Percentiles rank a stretch among this genome's conserved stretches.
phyloP scores from a whole-genome alignment of 2,797 vertebrate species.

The Choloepus didactylus region DNA sequence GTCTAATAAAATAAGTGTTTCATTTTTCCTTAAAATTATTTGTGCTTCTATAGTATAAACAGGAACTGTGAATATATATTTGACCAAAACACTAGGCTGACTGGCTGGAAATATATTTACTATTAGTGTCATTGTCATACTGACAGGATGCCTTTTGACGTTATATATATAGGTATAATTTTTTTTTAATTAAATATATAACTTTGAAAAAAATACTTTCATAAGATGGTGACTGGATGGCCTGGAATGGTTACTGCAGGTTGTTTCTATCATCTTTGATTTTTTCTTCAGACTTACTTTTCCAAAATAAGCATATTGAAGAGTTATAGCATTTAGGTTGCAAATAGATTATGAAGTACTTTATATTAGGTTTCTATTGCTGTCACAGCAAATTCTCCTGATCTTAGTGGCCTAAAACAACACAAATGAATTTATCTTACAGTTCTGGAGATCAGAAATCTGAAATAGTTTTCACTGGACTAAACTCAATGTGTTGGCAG shows the following conservation, averaged over 20 bases:
- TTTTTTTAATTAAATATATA: neutral
- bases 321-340: neutral
- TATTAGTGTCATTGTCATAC: neutral
- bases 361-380: neutral
- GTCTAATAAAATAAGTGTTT: neutral
- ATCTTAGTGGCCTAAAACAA: neutral
- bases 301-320: neutral
- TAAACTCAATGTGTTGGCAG: too few relatives aligned
- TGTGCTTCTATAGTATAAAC: neutral
- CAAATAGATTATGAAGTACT: neutral
- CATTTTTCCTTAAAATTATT: neutral
- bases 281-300: neutral
- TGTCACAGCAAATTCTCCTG: neutral
- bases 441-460: too few relatives aligned
- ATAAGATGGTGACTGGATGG: neutral
- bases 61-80: neutral
- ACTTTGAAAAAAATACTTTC: neutral
- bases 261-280: neutral
- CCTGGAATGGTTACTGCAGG: neutral
- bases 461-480: neutral
- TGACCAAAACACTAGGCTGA: neutral
- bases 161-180: neutral
- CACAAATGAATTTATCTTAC: neutral
- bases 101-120: neutral
- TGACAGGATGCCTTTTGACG: neutral